Base-by-base conservation (phyloP, 2,113 vertebrate genomes). In the Diglossa brunneiventris region DNA sequence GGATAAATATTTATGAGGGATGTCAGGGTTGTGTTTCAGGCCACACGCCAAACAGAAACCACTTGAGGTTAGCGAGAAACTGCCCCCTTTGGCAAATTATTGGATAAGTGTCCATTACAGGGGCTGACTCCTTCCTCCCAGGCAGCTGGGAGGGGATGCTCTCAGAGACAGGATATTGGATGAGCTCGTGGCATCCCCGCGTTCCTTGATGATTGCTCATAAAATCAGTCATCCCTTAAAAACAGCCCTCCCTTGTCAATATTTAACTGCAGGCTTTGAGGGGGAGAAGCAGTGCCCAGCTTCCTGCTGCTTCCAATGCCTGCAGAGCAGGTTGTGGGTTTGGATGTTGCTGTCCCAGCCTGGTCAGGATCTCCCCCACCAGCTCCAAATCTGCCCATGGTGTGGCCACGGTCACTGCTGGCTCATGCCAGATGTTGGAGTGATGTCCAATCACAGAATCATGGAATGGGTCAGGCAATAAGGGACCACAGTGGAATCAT, bases 61-160 rank as follows among this genome's bases (percentile, higher is more conserved):
- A 31, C 92, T 93, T 70, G 95, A 96, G 96, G 94, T 94, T 96
- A 93, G 89, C 69, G 69, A 94, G 91, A 94, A 94, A 92, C 90
- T 96, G 94, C 95, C 94, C 95, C 97, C 93, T 80, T 82, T 85
- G 90, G 95, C 93, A 83, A 91, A 95, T 96, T 94, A 97, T 96
- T 87, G 96, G 95, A 92, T 96, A 96, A 96, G 91, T 96, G 96
- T 97, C 96, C 96, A 96, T 97, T 96, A 94, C 91, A 79, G 69
- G 82, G 87, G n/a, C 86, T 86, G 85, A 94, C 84, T 89, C 90
- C 93, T 96, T 96, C 95, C 94, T 96, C 89, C 39, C 23, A 62
- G 70, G 89, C 85, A 89, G 90, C 87, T 87, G 87, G 86, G 87
- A 86, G 88, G 83, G 83, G 81, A 87, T 92, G 87, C 89, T 96